Evolutionary conservation across 2,888 invertebrate species (phyloP).

Genomic region (Mamestra brassicae): DNA sequence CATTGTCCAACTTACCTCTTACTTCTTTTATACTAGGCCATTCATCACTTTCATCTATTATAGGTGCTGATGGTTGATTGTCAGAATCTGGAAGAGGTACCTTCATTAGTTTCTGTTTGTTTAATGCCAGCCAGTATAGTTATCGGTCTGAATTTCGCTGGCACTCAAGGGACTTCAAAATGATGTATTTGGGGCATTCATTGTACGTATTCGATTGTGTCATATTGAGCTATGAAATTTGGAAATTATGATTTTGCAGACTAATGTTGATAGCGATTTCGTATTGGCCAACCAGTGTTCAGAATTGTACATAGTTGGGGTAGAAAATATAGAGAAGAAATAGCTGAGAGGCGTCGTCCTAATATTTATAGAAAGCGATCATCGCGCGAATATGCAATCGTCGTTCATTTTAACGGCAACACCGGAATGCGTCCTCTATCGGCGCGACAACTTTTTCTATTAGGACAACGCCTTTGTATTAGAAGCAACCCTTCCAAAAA

Average conservation of each 20-base stretch:
- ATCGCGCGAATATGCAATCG: too few relatives aligned
- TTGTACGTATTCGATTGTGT: neutral
- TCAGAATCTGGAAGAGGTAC: conserved; percentile 78
- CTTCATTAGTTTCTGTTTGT: conserved; percentile 11
- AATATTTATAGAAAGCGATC: too few relatives aligned
- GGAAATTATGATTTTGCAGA: conserved; percentile 1
- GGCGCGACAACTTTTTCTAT: too few relatives aligned
- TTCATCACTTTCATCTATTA: conserved; percentile 83
- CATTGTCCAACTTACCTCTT: conserved; percentile 75
- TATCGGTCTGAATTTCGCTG: conserved; percentile 20
- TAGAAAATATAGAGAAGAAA: too few relatives aligned
- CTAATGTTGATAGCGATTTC: neutral
- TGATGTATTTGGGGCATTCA: conserved; percentile 32
- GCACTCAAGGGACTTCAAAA: conserved; percentile 19
- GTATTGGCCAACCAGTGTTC: neutral
- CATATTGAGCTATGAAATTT: neutral
- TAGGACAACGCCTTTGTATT: too few relatives aligned
- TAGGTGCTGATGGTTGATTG: conserved; percentile 76
- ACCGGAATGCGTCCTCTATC: too few relatives aligned
- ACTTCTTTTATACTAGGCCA: conserved; percentile 89
- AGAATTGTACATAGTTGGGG: too few relatives aligned
- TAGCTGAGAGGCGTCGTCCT: too few relatives aligned
- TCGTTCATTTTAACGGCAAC: too few relatives aligned
- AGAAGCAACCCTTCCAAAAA: too few relatives aligned
- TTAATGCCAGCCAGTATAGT: conserved; percentile 11